Percentiles rank a stretch among this genome's conserved stretches.
Conservation (phyloP, 2,113 vertebrate species). For the Otis tarda region DNA sequence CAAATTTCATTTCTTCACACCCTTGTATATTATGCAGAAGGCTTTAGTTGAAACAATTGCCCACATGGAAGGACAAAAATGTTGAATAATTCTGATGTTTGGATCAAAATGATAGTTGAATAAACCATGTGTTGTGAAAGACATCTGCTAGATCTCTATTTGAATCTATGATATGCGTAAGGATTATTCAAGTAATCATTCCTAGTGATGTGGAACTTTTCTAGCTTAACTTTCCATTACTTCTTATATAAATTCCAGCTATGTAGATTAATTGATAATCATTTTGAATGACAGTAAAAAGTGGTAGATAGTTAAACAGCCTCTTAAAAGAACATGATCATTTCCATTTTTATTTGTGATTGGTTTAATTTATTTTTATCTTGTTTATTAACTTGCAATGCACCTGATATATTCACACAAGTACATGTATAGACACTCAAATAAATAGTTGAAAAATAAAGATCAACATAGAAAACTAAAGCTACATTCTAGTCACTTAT, state of each 20-base stretch:
- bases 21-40: not conserved
- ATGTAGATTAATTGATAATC: conserved; percentile 9
- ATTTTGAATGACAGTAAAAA: conserved; percentile 14
- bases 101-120: not conserved
- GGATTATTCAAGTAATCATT: not conserved
- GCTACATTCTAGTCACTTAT: not conserved
- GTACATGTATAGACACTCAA: not conserved
- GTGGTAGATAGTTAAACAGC: not conserved
- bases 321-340: not conserved
- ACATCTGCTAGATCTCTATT: not conserved
- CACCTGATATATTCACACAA: not conserved
- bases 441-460: not conserved
- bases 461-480: not conserved
- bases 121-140: not conserved
- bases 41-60: not conserved
- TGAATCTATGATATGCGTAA: not conserved
- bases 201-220: not conserved
- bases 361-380: not conserved
- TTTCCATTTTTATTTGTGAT: conserved; percentile 20
- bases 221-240: not conserved
- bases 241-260: not conserved
- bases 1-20: not conserved
- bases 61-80: not conserved
- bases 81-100: not conserved
- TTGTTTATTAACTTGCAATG: not conserved